phyloP scores from a whole-genome alignment of 2,888 invertebrate species.

The Caenorhabditis uteleia region DNA sequence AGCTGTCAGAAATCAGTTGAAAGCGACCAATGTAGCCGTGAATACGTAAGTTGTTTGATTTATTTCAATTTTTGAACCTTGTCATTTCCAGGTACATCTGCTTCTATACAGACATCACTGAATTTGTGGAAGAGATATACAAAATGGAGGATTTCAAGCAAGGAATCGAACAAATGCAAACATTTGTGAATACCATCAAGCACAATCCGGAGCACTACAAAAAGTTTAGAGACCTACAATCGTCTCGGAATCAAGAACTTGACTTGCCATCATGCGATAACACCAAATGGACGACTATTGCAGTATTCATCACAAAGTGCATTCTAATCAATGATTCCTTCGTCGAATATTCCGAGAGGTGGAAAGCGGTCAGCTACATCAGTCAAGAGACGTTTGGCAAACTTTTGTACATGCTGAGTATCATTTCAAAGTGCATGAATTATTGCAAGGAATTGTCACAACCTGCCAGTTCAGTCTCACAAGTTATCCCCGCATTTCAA shows the following conservation, averaged over 20 bases:
- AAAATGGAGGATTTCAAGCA: conserved; percentile 3
- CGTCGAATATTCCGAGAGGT: neutral
- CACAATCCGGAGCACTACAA: conserved; percentile 5
- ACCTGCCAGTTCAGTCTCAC: conserved; percentile 7
- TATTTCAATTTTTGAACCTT: too few relatives aligned
- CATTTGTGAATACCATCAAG: conserved; percentile 5
- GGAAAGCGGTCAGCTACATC: neutral
- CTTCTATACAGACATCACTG: conserved; percentile 8
- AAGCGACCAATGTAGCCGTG: too few relatives aligned
- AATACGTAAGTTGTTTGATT: too few relatives aligned
- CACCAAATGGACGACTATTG: conserved; percentile 5
- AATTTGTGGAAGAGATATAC: conserved; percentile 6
- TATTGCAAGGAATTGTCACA: neutral
- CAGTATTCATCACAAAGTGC: conserved; percentile 10
- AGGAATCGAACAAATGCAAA: conserved; percentile 2
- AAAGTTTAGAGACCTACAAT: conserved; percentile 22
- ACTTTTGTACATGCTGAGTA: conserved; percentile 1
- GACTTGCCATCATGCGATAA: conserved; percentile 12
- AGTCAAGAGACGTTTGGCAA: neutral
- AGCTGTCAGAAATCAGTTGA: too few relatives aligned
- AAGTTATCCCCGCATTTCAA: conserved; percentile 12
- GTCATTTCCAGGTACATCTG: conserved; percentile 10
- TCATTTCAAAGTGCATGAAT: conserved; percentile 7
- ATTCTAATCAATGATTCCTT: conserved; percentile 17
- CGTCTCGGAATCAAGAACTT: conserved; percentile 5